Conservation (phyloP, 2,797 vertebrate species). For the Micromesistius poutassou region DNA sequence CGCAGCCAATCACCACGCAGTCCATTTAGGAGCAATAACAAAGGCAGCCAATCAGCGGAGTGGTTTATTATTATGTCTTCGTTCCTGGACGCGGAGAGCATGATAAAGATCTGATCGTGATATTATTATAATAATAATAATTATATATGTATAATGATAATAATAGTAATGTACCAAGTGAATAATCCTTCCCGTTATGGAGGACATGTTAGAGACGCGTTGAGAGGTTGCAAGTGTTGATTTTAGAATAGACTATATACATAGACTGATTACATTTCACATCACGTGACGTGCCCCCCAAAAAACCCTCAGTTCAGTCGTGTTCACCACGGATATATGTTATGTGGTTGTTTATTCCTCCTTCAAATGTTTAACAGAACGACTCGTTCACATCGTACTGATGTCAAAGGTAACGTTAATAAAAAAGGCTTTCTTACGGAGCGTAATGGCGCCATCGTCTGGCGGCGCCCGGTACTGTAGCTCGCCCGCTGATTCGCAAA, state of each 20-base stretch:
- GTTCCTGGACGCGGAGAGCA: neutral
- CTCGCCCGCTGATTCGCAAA: slow-evolving; percentile 51
- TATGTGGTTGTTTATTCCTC: slow-evolving; percentile 18
- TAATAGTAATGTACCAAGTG: neutral
- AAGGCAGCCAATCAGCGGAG: slow-evolving; percentile 81
- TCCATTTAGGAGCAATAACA: slow-evolving; percentile 85
- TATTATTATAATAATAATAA: neutral
- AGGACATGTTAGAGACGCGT: neutral
- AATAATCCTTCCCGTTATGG: neutral
- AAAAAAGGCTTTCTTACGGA: slow-evolving; percentile 60
- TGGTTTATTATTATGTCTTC: slow-evolving; percentile 7
- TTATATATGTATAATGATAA: neutral
- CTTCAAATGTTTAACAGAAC: neutral
- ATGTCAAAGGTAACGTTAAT: slow-evolving; percentile 27
- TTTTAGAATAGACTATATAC: neutral
- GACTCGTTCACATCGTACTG: slow-evolving; percentile 45
- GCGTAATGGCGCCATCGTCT: slow-evolving; percentile 90
- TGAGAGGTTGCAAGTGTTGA: neutral
- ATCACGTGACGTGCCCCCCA: neutral
- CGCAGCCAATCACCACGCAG: slow-evolving; percentile 78
- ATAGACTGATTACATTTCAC: neutral
- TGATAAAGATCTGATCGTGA: neutral
- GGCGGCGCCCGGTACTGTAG: slow-evolving; percentile 73
- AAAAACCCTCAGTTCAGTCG: neutral
- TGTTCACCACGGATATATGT: neutral